A percentile compares a stretch with the other conserved stretches of the same genome.
phyloP scores from a whole-genome alignment of 2,797 vertebrate genomes.

The Sternotherus odoratus region DNA sequence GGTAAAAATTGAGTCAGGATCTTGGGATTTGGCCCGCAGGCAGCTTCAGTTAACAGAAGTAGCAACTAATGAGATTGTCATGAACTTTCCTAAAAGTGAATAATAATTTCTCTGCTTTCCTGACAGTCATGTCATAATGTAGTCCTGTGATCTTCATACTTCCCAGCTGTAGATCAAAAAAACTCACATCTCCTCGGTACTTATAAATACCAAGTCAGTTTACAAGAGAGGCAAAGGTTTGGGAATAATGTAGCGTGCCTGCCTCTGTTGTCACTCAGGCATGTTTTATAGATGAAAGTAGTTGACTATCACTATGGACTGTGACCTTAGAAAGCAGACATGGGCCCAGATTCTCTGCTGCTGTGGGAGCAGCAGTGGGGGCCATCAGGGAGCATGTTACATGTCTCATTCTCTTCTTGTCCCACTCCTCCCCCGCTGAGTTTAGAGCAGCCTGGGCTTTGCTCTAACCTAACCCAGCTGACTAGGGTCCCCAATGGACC shows the following conservation, averaged over 20 bases:
- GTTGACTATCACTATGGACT: background rate
- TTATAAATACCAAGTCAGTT: background rate
- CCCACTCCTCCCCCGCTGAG: background rate
- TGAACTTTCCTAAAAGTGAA: background rate
- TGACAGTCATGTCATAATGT: background rate
- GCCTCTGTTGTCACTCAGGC: background rate
- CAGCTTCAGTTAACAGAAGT: background rate
- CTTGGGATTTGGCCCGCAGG: background rate
- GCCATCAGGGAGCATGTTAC: background rate
- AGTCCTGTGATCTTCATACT: background rate
- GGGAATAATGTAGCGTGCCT: background rate
- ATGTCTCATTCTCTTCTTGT: background rate
- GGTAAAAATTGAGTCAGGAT: background rate
- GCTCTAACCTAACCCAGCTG: background rate
- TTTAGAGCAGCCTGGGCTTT: accelerated
- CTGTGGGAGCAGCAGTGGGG: background rate
- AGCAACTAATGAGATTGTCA: background rate
- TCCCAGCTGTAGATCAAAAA: background rate
- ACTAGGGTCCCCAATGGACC: accelerated
- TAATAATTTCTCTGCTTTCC: background rate
- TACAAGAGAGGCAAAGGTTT: background rate
- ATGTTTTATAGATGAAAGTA: background rate
- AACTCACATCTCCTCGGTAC: background rate
- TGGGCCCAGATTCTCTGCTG: background rate
- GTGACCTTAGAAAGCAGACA: accelerated